These are phyloP conservation scores for Pterois miles DNA, from an alignment of 2,797 vertebrate species.

Conservation along the genomic window DNA sequence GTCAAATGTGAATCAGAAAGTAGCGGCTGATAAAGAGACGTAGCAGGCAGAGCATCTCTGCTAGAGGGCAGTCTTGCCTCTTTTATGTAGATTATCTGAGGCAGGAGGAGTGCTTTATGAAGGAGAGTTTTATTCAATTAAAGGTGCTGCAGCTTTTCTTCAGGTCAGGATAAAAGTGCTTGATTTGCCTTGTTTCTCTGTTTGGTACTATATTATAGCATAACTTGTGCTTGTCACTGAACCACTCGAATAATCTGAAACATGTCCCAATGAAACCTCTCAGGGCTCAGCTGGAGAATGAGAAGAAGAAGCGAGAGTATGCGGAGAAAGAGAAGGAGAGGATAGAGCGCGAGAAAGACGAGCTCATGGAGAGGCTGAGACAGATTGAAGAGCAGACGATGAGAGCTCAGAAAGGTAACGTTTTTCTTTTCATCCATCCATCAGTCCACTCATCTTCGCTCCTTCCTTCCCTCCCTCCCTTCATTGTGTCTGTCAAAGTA, in stretches of 20 bases:
- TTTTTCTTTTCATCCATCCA: neutral
- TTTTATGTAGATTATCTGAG: neutral
- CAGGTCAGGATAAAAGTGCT: neutral
- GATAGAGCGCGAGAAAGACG: conserved; percentile 97
- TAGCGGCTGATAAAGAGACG: neutral
- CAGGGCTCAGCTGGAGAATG: conserved; percentile 96
- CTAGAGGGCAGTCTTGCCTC: conserved; percentile 45
- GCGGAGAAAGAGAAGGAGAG: conserved; percentile 97
- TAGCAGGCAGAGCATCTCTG: neutral
- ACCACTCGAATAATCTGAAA: no score
- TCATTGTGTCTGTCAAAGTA: neutral
- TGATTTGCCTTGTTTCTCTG: neutral
- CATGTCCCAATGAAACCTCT: neutral
- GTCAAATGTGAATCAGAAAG: neutral
- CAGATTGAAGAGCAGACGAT: conserved; percentile 97
- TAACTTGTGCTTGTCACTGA: no score
- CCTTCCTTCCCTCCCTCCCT: neutral
- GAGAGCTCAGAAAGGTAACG: conserved; percentile 93
- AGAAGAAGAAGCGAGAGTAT: conserved; percentile 96
- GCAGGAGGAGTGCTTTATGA: neutral
- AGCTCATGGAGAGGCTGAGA: conserved; percentile 91
- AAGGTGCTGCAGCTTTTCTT: neutral
- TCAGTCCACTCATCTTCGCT: neutral
- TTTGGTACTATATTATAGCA: neutral
- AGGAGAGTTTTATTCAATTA: neutral